Evolutionary conservation across 2,113 vertebrate genomes (phyloP), one percentile per base, ranked within the genome.

Genomic region (Oxyura jamaicensis): DNA sequence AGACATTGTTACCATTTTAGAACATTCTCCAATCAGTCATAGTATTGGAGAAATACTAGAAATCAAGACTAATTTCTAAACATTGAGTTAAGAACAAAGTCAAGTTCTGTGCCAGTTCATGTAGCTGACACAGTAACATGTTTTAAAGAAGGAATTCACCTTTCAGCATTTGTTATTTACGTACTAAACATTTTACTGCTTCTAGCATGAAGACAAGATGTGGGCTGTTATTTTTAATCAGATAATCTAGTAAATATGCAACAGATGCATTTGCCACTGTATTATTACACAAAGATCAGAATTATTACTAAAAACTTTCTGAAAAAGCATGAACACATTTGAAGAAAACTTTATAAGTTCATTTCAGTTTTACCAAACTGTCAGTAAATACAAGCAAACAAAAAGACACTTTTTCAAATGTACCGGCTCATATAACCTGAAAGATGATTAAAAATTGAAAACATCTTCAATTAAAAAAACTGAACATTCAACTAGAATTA

Each of bases 241-340:
- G 20, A 46, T 46, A 48, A 48, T 48, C 46, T 94, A 94, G 90
- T 62, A 96, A 92, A 95, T 77, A 79, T 50, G 33, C 87, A 96
- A 96, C 91, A 96, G 86, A 96, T 96, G 69, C 78, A 90, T 96
- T 76, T 94, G 90, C 93, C 86, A 92, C 66, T 46, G n/a, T 33
- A 83, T 33, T 28, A 72, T 18, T 58, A 23, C 16, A 85, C 10
- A 8, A 58, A 65, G 2, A n/a, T 77, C 7, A 46, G 31, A 65
- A 31, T 36, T 74, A 1, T 22, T 35, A 81, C 35, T 65, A 33
- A 77, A 89, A 89, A 22, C 17, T 2, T 75, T 52, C 67, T n/a
- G 56, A 17, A 13, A 53, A 92, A 53, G 15, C 2, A 6, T 55
- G 73, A 92, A 44, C 19, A 74, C 13, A 72, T 65, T 60, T 50